These are phyloP conservation scores for Barnardius zonarius DNA, from an alignment of 2,113 vertebrate species.

Conservation along the genomic window DNA sequence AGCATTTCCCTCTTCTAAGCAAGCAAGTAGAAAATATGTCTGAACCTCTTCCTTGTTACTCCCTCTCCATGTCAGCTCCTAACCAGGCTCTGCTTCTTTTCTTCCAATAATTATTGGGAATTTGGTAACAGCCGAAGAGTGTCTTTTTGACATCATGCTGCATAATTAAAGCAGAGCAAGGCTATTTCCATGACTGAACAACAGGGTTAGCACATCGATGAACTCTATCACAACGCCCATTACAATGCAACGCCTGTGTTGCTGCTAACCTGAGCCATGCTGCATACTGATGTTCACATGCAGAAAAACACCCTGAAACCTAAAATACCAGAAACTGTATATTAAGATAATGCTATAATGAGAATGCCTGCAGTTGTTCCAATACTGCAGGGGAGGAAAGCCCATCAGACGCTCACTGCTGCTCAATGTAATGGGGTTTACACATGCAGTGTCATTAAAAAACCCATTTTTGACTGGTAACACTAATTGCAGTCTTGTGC, in stretches of 20 bases:
- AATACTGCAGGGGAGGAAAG: background rate
- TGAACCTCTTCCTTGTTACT: background rate
- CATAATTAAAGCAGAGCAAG: constrained; percentile 12
- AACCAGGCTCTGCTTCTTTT: constrained; percentile 2
- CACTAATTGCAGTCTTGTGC: background rate
- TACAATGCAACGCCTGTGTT: background rate
- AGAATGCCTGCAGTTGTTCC: background rate
- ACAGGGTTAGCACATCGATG: background rate
- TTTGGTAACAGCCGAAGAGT: background rate
- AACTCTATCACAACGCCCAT: background rate
- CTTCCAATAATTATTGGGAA: background rate
- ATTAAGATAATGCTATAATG: background rate
- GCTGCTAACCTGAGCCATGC: background rate
- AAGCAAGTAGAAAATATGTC: background rate
- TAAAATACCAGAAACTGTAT: background rate
- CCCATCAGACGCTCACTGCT: background rate
- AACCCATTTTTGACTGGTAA: background rate
- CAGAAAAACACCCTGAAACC: background rate
- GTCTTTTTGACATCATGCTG: background rate
- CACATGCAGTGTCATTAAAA: background rate
- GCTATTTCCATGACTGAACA: background rate
- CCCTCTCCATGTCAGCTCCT: background rate
- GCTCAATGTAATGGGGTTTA: background rate
- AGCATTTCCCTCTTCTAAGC: background rate
- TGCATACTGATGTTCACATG: background rate